Evolutionary conservation across 2,113 vertebrate genomes (phyloP).

Genomic region (Oplegnathus fasciatus): DNA sequence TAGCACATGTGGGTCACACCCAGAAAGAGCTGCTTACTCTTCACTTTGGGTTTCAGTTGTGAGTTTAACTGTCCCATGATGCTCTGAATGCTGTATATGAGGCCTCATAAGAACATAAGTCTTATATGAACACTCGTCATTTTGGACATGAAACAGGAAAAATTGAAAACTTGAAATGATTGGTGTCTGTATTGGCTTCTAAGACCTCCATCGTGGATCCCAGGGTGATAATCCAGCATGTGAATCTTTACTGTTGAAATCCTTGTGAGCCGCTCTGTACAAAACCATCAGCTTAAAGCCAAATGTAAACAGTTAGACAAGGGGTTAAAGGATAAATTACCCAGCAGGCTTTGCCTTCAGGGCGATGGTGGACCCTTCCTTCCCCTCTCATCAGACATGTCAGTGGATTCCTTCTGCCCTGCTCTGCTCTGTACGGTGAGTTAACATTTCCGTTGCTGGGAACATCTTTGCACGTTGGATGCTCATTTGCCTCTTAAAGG

Average conservation of each 20-base stretch:
- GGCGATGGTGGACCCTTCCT: slow-evolving; percentile 23
- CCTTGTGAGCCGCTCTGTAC: not conserved
- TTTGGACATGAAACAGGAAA: not conserved
- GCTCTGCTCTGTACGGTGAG: slow-evolving; percentile 35
- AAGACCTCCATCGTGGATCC: not conserved
- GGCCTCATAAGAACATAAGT: not conserved
- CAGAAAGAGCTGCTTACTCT: not conserved
- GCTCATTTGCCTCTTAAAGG: slow-evolving; percentile 77
- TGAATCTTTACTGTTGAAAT: not conserved
- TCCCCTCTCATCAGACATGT: slow-evolving; percentile 39
- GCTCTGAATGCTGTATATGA: not conserved
- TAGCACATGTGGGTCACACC: too few species aligned
- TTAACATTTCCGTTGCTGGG: slow-evolving; percentile 72
- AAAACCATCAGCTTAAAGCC: slow-evolving; percentile 28
- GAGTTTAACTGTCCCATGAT: not conserved
- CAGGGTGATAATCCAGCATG: slow-evolving; percentile 16
- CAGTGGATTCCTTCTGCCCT: slow-evolving; percentile 37
- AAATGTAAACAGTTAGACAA: slow-evolving; percentile 48
- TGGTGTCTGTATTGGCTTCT: not conserved
- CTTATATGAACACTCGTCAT: not conserved
- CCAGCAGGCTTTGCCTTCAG: slow-evolving; percentile 61
- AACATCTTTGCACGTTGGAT: slow-evolving; percentile 67
- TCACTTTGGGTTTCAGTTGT: not conserved
- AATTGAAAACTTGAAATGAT: not conserved
- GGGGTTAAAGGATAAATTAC: slow-evolving; percentile 57